A percentile compares a stretch with the other conserved stretches of the same genome.
Evolutionary conservation across 2,888 invertebrate species (phyloP).

Genomic region (Drosophila greeni): DNA sequence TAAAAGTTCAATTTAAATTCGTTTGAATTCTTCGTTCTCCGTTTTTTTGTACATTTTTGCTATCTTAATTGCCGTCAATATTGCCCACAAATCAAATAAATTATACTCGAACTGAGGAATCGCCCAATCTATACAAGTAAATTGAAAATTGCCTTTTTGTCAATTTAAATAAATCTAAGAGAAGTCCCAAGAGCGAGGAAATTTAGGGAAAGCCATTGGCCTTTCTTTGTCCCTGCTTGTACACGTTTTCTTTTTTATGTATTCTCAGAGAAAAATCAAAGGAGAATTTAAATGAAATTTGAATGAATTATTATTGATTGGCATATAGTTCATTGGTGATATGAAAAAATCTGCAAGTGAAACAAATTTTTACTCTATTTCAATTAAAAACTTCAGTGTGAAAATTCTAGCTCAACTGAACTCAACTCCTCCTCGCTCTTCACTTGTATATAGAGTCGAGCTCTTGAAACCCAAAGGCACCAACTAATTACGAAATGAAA

Average conservation of each 20-base stretch:
- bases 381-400: slow-evolving; percentile 1
- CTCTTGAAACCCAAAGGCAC: slow-evolving; percentile 8
- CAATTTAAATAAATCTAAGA: slow-evolving; percentile 29
- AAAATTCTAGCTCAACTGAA: background rate
- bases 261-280: background rate
- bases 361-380: background rate
- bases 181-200: background rate
- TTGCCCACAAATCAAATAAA: slow-evolving; percentile 48
- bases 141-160: slow-evolving; percentile 26
- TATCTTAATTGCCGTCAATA: slow-evolving; percentile 64
- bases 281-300: background rate
- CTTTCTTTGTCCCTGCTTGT: background rate
- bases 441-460: background rate
- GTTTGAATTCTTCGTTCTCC: slow-evolving; percentile 16
- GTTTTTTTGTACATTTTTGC: slow-evolving; percentile 33
- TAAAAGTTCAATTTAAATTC: slow-evolving; percentile 71
- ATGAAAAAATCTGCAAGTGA: background rate
- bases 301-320: too few relatives aligned
- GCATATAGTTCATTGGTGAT: too few relatives aligned
- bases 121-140: slow-evolving; percentile 5
- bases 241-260: background rate
- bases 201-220: background rate
- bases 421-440: slow-evolving; percentile 1
- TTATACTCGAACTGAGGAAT: slow-evolving; percentile 26
- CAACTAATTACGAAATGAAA: slow-evolving; percentile 30